These are phyloP conservation scores for Nannobrachium achirus DNA, from an alignment of 2,113 vertebrate species.

Conservation along the genomic window DNA sequence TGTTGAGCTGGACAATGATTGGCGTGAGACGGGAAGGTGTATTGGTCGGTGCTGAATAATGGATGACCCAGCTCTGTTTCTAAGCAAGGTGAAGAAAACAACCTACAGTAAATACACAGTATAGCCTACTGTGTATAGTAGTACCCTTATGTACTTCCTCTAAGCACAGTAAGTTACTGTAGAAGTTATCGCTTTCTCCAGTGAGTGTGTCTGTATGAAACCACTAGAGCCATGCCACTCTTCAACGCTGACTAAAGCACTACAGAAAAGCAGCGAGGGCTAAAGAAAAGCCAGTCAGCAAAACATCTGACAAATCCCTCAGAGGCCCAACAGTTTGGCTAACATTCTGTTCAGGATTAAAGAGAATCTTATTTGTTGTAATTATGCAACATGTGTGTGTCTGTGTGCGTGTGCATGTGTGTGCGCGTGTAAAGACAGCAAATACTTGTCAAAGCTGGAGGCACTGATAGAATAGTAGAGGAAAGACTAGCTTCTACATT, in stretches of 20 bases:
- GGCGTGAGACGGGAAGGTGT: constrained; percentile 46
- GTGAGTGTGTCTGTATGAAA: background rate
- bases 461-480: background rate
- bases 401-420: background rate
- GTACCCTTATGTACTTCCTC: background rate
- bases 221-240: constrained; percentile 15
- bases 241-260: constrained; percentile 10
- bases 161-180: background rate
- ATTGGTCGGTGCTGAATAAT: constrained; percentile 65
- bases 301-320: constrained; percentile 44
- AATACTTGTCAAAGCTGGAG: background rate
- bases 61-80: constrained; percentile 31
- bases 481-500: background rate
- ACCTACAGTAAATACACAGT: constrained; percentile 27
- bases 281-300: constrained; percentile 15
- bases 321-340: constrained; percentile 34
- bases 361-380: constrained; percentile 18
- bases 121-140: background rate
- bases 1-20: constrained; percentile 57
- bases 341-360: constrained; percentile 6
- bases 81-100: constrained; percentile 45
- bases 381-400: constrained; percentile 18
- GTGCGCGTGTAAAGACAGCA: constrained; percentile 3
- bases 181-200: background rate
- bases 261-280: constrained; percentile 15